Percentiles rank a stretch among this genome's conserved stretches.
These are phyloP conservation scores for Emydura subglobosa DNA, from an alignment of 2,113 vertebrate genomes.

Conservation along the genomic window DNA sequence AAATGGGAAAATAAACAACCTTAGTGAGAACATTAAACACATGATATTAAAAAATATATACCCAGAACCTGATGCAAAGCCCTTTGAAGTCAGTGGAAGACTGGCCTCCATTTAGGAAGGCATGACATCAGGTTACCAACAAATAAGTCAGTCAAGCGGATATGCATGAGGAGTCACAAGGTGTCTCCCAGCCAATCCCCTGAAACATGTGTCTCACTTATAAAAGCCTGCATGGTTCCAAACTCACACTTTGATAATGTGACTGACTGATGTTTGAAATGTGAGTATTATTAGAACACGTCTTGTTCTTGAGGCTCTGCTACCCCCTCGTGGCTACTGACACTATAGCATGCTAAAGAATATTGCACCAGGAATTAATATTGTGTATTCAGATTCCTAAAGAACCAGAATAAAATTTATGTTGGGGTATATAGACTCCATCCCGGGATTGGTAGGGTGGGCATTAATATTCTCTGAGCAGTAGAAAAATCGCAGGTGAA, in stretches of 20 bases:
- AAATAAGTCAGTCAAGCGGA: neutral
- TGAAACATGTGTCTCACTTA: neutral
- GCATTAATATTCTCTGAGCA: neutral
- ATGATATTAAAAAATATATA: neutral
- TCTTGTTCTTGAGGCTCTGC: constrained; percentile 48
- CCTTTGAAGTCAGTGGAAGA: neutral
- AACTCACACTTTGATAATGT: neutral
- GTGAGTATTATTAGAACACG: accelerated
- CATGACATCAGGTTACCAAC: neutral
- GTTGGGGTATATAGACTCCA: neutral
- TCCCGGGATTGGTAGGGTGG: neutral
- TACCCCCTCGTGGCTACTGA: constrained; percentile 54
- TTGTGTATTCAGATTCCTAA: neutral
- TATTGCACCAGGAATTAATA: neutral
- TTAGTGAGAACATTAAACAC: neutral
- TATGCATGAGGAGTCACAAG: neutral
- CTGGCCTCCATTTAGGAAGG: neutral
- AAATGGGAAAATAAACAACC: constrained; percentile 23
- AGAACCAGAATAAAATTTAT: neutral
- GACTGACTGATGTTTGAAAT: neutral
- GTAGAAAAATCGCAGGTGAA: neutral
- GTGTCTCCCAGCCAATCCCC: neutral
- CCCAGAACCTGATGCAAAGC: neutral
- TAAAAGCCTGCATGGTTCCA: neutral
- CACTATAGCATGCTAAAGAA: neutral